Evolutionary conservation across 2,888 invertebrate species (phyloP).

Genomic region (Drosophila antonietae): DNA sequence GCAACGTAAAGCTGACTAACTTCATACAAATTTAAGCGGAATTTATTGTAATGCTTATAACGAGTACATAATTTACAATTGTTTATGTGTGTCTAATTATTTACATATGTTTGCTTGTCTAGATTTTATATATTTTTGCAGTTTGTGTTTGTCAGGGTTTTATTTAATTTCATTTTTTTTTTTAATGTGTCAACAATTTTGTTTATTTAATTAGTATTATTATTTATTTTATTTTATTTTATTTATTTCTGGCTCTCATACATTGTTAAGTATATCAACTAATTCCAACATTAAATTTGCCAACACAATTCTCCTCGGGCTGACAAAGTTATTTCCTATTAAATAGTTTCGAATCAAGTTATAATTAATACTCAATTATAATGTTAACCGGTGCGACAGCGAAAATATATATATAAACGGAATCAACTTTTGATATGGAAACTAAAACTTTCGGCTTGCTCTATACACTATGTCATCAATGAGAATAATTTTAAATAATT

Average conservation of each 20-base stretch:
- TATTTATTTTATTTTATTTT: neutral
- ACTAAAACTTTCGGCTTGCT: neutral
- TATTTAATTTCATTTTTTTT: constrained; percentile 10
- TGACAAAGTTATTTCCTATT: constrained; percentile 9
- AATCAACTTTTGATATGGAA: neutral
- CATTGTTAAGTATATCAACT: constrained; percentile 28
- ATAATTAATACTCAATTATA: neutral
- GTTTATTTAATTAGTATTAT: constrained; percentile 18
- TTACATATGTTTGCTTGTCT: constrained; percentile 57
- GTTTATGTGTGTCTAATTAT: constrained; percentile 48
- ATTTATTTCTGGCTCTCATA: constrained; percentile 22
- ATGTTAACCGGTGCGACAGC: constrained; percentile 1
- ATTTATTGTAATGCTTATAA: constrained; percentile 51
- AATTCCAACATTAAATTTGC: constrained; percentile 1
- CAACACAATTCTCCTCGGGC: neutral
- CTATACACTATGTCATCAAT: neutral
- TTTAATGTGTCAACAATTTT: constrained; percentile 61
- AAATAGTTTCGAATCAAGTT: neutral
- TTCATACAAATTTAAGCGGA: constrained; percentile 53
- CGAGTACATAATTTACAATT: constrained; percentile 73
- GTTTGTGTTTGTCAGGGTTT: constrained; percentile 19
- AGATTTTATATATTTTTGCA: constrained; percentile 16
- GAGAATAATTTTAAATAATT: neutral
- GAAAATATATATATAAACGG: neutral
- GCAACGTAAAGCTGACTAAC: constrained; percentile 20